Evolutionary conservation across 2,113 vertebrate species (phyloP), one percentile per base, ranked within the genome.

Genomic region (Mugil cephalus): DNA sequence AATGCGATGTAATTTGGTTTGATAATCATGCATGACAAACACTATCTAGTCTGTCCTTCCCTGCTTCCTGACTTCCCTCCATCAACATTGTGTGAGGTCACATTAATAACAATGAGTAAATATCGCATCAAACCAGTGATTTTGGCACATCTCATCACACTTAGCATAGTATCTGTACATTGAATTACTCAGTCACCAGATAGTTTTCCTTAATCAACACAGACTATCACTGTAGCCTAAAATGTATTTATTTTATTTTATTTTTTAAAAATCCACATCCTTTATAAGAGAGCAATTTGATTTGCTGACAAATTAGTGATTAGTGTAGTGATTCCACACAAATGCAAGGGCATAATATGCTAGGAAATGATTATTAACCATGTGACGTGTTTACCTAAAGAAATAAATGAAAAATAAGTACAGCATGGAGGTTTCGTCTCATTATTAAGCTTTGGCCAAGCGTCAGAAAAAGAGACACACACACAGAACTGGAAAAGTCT

Each of bases 1-100:
- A 60, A 64, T 14, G 11, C 68, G 60, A 39, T 18, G 39, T 69
- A 43, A 76, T 83, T 76, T 77, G 40, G 8, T 40, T 66, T 75
- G 55, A 82, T 74, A 67, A 74, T 73, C 45, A 21, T 55, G 10
- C 17, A 36, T 45, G 56, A 50, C 24, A 54, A 50, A 58, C 13
- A 48, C 2, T 19, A 60, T 43, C n/a, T 43, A 18, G n/a, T 43
- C 24, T 14, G 8, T 59, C 18, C n/a, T 15, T 7, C n/a, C 24
- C 13, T 43, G 4, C 24, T 34, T 30, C 9, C 62, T 13, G 9
- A n/a, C 53, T 55, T 78, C 14, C 40, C 35, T 50, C 46, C 24
- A 53, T 63, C n/a, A 54, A 38, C 69, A 21, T 0, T 10, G 10
- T 14, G 12, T 21, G 36, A 17, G 15, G 19, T 50, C 48, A 47